Evolutionary conservation across 1,140 invertebrate species (phyloP).

Genomic region (Drosophila bocqueti): DNA sequence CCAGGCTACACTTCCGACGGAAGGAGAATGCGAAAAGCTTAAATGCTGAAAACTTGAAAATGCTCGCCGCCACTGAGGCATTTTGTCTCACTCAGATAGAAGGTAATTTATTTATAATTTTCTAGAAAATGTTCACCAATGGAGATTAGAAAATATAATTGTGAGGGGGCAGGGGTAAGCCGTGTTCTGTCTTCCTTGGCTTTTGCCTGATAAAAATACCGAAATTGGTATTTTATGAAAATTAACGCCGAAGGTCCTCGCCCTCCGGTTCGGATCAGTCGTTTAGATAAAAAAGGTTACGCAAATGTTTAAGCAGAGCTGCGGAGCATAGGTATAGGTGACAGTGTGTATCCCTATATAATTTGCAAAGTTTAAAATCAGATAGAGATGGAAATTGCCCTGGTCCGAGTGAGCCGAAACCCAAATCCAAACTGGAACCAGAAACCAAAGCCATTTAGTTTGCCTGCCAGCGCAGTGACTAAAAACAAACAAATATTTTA

Average conservation of each 20-base stretch:
- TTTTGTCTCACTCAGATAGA: constrained; percentile 29
- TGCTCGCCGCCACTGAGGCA: constrained; percentile 3
- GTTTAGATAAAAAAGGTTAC: constrained; percentile 83
- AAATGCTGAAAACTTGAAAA: constrained; percentile 63
- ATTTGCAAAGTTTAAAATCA: constrained; percentile 75
- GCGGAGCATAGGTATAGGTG: constrained; percentile 1
- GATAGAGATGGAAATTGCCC: constrained; percentile 60
- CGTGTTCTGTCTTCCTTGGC: constrained; percentile 24
- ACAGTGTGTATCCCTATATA: constrained; percentile 38
- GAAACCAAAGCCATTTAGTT: constrained; percentile 37
- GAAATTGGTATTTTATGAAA: constrained; percentile 83
- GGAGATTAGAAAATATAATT: constrained; percentile 64
- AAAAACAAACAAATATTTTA: constrained; percentile 60
- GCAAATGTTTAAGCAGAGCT: constrained; percentile 64
- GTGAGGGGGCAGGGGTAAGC: constrained; percentile 3
- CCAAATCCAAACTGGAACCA: constrained; percentile 18
- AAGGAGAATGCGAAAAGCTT: constrained; percentile 52
- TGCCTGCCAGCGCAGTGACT: constrained; percentile 9
- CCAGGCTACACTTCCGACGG: constrained; percentile 26
- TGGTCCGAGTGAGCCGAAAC: constrained; percentile 45
- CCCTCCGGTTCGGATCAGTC: constrained; percentile 65
- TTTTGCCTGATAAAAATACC: constrained; percentile 64
- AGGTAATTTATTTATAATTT: constrained; percentile 67
- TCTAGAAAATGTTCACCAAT: constrained; percentile 48
- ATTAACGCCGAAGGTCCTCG: constrained; percentile 69